Percentiles rank a stretch among this genome's conserved stretches.
Conservation (phyloP, 2,797 vertebrate genomes). For the Passerculus sandwichensis region DNA sequence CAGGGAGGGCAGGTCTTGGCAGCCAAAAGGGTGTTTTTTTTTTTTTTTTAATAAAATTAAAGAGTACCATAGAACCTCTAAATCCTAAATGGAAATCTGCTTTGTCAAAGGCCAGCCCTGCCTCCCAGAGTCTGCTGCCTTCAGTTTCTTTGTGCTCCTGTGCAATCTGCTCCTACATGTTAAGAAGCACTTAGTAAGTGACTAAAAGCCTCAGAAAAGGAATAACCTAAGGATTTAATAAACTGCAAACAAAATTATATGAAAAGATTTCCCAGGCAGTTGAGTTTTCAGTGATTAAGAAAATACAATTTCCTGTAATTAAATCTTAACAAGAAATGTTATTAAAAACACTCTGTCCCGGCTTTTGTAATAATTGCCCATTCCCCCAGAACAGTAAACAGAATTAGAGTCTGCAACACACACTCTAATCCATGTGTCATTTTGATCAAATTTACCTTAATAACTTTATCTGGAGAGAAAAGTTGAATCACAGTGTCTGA, state of each 20-base stretch:
- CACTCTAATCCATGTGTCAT: conserved; percentile 80
- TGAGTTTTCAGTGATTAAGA: conserved; percentile 85
- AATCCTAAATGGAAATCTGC: not conserved
- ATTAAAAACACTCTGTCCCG: conserved; percentile 83
- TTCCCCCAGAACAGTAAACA: conserved; percentile 83
- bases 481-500: conserved; percentile 45
- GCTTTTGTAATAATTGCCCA: conserved; percentile 82
- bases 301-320: conserved; percentile 86
- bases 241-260: conserved; percentile 81
- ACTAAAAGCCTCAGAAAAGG: conserved; percentile 77
- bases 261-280: conserved; percentile 78
- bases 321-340: conserved; percentile 87
- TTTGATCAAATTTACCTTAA: conserved; percentile 82
- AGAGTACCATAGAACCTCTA: not conserved
- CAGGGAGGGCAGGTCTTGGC: not conserved
- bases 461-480: conserved; percentile 76
- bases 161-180: conserved; percentile 55
- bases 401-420: conserved; percentile 79
- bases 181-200: conserved; percentile 76
- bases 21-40: not conserved
- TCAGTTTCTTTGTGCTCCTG: conserved; percentile 3
- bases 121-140: not conserved
- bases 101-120: not conserved
- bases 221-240: conserved; percentile 84
- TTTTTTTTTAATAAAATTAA: too few species aligned